These are phyloP conservation scores for Alcis repandata DNA, from an alignment of 2,888 invertebrate species.

Conservation along the genomic window DNA sequence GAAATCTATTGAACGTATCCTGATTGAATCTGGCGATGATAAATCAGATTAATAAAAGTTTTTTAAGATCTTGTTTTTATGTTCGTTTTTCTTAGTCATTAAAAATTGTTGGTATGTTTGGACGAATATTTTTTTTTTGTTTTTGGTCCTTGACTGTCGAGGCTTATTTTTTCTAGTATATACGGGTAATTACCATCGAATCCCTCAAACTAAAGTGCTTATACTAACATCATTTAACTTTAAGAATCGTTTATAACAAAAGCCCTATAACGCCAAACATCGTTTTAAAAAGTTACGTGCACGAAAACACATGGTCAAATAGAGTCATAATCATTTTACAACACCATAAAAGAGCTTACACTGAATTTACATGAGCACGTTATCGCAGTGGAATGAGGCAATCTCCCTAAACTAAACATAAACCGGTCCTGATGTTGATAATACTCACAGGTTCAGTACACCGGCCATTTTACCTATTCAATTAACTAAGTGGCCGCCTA, in stretches of 20 bases:
- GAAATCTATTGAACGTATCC: constrained; percentile 71
- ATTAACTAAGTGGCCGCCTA: constrained; percentile 72
- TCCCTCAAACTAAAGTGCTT: too few species aligned
- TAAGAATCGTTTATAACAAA: too few species aligned
- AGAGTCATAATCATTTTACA: constrained; percentile 24
- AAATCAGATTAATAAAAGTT: too few species aligned
- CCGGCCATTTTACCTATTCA: constrained; percentile 62
- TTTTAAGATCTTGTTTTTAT: not conserved
- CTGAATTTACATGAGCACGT: constrained; percentile 39
- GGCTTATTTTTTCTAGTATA: too few species aligned
- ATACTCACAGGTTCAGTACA: constrained; percentile 34
- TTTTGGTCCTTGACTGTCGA: too few species aligned
- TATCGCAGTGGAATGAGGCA: constrained; percentile 36
- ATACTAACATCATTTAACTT: too few species aligned
- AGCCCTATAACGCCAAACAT: not conserved
- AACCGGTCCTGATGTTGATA: constrained; percentile 40
- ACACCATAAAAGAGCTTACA: constrained; percentile 34
- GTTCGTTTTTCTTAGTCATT: too few species aligned
- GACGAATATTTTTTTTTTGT: too few species aligned
- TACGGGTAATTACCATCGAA: too few species aligned
- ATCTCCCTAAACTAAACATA: constrained; percentile 44
- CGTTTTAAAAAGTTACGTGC: not conserved
- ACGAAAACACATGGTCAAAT: constrained; percentile 13
- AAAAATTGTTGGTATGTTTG: too few species aligned
- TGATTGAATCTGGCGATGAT: too few species aligned